Evolutionary conservation across 2,797 vertebrate species (phyloP).

Genomic region (Carcharodon carcharias): DNA sequence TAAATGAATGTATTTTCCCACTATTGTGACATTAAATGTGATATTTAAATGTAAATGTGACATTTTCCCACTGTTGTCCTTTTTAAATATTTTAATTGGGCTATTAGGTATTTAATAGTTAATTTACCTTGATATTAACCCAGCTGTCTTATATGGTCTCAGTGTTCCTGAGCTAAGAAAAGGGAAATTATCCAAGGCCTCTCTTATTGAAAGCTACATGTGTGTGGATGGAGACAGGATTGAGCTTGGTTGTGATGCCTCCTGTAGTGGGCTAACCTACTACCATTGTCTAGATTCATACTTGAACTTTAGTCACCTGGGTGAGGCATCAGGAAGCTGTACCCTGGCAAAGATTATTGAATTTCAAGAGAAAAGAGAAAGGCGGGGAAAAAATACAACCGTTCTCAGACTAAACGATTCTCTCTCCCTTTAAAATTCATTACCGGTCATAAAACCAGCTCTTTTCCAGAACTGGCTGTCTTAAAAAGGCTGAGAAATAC

Average conservation of each 20-base stretch:
- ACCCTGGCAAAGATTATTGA: neutral
- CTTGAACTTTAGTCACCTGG: neutral
- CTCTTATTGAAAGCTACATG: neutral
- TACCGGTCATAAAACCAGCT: neutral
- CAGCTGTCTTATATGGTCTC: neutral
- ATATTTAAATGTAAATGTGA: neutral
- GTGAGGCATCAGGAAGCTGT: neutral
- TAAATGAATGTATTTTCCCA: neutral
- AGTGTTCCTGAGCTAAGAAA: neutral
- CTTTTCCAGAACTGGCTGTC: too few relatives aligned
- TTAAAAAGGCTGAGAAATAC: neutral
- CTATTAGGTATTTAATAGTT: neutral
- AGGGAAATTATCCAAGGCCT: neutral
- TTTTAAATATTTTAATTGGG: neutral
- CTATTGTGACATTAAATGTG: neutral
- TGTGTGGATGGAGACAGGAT: neutral
- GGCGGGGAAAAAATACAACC: neutral
- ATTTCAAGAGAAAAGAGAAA: neutral
- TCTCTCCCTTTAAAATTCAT: neutral
- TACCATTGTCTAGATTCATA: neutral
- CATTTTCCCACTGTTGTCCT: neutral
- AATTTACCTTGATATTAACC: neutral
- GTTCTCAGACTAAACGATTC: neutral
- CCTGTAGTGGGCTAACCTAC: neutral
- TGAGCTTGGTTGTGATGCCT: neutral